Conservation (phyloP, 2,113 vertebrate species). For the Lutjanus erythropterus region DNA sequence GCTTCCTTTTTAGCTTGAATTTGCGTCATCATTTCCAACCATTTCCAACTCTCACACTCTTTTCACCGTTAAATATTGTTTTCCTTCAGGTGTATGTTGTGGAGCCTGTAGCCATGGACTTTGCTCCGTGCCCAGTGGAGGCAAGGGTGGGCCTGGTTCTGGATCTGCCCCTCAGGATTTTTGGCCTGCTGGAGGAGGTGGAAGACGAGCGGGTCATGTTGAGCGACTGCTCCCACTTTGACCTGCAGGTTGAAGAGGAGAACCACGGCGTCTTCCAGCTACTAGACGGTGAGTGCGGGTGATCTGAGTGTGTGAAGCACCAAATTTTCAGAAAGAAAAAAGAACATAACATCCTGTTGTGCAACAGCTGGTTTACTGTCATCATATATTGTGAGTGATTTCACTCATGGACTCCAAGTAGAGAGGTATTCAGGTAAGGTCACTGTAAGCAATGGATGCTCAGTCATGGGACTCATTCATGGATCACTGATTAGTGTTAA, state of each 20-base stretch:
- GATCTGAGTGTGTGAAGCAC: background rate
- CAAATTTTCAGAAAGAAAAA: background rate
- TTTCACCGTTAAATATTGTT: background rate
- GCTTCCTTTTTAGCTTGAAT: too few relatives aligned
- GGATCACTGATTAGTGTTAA: constrained; percentile 3
- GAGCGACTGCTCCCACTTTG: constrained; percentile 95
- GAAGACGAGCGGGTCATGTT: constrained; percentile 84
- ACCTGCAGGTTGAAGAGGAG: constrained; percentile 90
- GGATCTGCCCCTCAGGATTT: constrained; percentile 92
- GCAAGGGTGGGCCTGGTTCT: constrained; percentile 86
- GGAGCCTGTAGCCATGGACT: constrained; percentile 94
- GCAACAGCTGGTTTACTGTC: background rate
- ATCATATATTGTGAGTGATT: background rate
- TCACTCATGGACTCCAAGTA: background rate
- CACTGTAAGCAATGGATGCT: background rate
- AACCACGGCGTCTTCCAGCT: constrained; percentile 88
- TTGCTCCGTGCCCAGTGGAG: constrained; percentile 90
- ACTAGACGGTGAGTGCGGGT: constrained; percentile 84
- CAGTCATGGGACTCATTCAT: background rate
- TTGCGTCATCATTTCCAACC: background rate
- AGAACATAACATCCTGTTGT: background rate
- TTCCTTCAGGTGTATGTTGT: constrained; percentile 90
- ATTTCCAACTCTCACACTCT: background rate
- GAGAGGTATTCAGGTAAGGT: background rate
- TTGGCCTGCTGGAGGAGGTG: constrained; percentile 82